Base-by-base conservation (phyloP, 1,140 invertebrate genomes). In the Drosophila jambulina region DNA sequence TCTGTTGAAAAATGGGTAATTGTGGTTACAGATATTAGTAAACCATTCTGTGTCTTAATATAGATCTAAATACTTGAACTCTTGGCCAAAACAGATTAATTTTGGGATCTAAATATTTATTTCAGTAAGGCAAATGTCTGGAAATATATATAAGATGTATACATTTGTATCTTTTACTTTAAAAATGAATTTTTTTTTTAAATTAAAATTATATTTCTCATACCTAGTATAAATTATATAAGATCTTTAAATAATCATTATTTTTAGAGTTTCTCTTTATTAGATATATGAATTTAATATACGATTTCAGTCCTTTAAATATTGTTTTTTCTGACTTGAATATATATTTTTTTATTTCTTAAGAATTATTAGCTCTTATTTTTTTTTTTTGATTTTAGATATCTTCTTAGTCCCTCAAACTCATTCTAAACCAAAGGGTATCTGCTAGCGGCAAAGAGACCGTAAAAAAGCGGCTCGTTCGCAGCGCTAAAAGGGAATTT, bases 401-500 rank as follows among this genome's bases (percentile, higher is more conserved):
- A 15, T 15, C 4, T 2, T 0, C 4, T 2, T 17, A 15, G n/a
- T 21, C 0, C 10, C 2, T 2, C 23, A 13, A 64, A 40, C 53
- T 5, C 29, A 2, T 53, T 40, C 4, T 1, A 27, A 15, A 1
- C 6, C 21, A 13, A 46, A 49, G 67, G 17, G 62, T 58, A 51
- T 60, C 12, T 36, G 23, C 3, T 2, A 21, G 21, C 21, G 8
- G 15, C 32, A 23, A 32, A 15, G n/a, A 25, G 70, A 54, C 57
- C 80, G 15, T 68, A 78, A 78, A 68, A 82, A 75, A 19, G 36
- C 57, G 46, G 21, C 49, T 38, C 79, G 48, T 61, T 77, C 48
- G 58, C 40, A 62, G 56, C 43, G 19, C 45, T 62, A 75, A 79
- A 82, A 65, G 76, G 57, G 54, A 80, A 84, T 80, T 82, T 80